Evolutionary conservation across 2,888 invertebrate species (phyloP), one percentile per base, ranked within the genome.

Genomic region (Ganaspis brasiliensis): DNA sequence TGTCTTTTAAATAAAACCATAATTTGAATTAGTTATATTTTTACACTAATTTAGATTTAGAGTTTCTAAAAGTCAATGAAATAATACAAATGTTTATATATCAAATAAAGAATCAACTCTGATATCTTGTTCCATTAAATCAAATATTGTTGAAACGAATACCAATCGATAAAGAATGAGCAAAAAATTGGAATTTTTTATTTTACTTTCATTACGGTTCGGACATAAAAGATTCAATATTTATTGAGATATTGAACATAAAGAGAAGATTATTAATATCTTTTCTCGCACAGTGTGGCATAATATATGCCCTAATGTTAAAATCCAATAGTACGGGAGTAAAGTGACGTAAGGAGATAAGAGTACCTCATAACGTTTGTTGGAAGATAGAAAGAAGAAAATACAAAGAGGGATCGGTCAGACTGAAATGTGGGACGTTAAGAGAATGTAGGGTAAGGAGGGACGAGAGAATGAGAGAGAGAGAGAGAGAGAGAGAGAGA

Each of bases 261-360:
- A 52, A 19, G 19, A 16, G 52, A 19, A 19, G 19, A 52, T 52
- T 52, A 52, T 52, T 52, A n/a, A 8, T n/a, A 8, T 52, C 16
- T 19, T 52, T 52, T 19, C 19, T 16, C 52, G 19, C 19, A 52
- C 16, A 40, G 12, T 40, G 8, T 12, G 10, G 6, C 12, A 16
- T 52, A 19, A 52, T 52, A 52, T 19, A 52, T 52, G 16, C 19
- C 19, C 6, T 16, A 9, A 5, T 19, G 52, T 52, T 52, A 16
- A 52, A 52, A 52, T 52, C 52, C 19, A 52, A 52, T 52, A 52
- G 16, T 19, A 19, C 8, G 52, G 19, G 52, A 52, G 52, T 9
- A 52, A n/a, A 52, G 19, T 52, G 52, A 52, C 52, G 52, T 52
- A 52, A 52, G n/a, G 19, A 52, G 52, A 52, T 52, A 52, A 52